Evolutionary conservation across 1,140 invertebrate genomes (phyloP).

Genomic region (Papilio aristodemus): DNA sequence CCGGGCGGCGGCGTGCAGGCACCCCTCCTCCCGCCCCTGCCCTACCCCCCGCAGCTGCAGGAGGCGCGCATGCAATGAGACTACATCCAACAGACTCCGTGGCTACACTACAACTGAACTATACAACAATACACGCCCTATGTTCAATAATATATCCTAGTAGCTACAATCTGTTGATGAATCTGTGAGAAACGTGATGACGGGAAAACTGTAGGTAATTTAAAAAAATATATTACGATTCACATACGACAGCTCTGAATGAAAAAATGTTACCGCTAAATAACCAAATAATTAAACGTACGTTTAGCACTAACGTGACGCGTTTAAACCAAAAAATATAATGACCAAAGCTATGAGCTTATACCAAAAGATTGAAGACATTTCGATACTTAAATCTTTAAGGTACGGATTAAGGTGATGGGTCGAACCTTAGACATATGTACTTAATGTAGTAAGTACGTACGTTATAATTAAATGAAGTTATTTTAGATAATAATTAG

Average conservation of each 20-base stretch:
- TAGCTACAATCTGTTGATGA: constrained; percentile 8
- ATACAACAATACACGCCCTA: not conserved
- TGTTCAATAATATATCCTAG: not conserved
- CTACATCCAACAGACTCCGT: constrained; percentile 4
- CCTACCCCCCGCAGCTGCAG: constrained; percentile 75
- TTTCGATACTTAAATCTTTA: constrained; percentile 36
- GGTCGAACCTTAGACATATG: constrained; percentile 40
- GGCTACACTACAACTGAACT: constrained; percentile 15
- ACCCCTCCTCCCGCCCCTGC: constrained; percentile 80
- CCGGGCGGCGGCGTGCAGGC: constrained; percentile 83
- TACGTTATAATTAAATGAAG: constrained; percentile 38
- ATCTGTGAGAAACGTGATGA: constrained; percentile 9
- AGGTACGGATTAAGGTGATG: constrained; percentile 40
- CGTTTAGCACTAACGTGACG: constrained; percentile 49
- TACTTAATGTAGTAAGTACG: constrained; percentile 38
- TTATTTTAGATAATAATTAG: constrained; percentile 41
- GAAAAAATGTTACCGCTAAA: constrained; percentile 48
- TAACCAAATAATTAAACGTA: constrained; percentile 43
- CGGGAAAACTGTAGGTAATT: constrained; percentile 13
- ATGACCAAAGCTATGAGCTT: constrained; percentile 76
- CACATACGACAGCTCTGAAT: not conserved
- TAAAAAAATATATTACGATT: constrained; percentile 5
- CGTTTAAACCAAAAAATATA: constrained; percentile 65
- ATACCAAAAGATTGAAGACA: constrained; percentile 58
- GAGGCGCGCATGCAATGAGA: constrained; percentile 75